Conservation (phyloP, 2,113 vertebrate genomes). For the Macquaria ambigua region DNA sequence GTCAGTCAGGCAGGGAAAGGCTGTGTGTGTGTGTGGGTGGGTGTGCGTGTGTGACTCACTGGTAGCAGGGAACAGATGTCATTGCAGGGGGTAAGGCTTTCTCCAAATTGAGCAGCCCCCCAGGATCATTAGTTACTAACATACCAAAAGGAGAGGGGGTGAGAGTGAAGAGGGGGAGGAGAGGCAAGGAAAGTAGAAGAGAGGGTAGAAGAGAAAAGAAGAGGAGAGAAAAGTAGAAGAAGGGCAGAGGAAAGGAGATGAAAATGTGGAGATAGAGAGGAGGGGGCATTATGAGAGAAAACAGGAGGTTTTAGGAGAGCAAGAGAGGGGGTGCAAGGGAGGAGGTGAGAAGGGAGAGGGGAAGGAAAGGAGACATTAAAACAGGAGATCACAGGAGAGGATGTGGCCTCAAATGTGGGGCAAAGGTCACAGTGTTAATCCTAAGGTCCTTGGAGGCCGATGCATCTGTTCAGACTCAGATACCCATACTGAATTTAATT, state of each 20-base stretch:
- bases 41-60: slow-evolving; percentile 55
- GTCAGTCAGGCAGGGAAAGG: slow-evolving; percentile 14
- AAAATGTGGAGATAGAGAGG: neutral
- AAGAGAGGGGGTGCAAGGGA: neutral
- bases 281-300: neutral
- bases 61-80: slow-evolving; percentile 78
- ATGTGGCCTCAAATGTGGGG: slow-evolving; percentile 64
- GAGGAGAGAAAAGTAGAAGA: neutral
- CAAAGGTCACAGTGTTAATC: slow-evolving; percentile 70
- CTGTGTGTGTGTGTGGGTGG: slow-evolving; percentile 42
- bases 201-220: neutral
- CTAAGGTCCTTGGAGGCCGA: slow-evolving; percentile 39
- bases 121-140: slow-evolving; percentile 70
- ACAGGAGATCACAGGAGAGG: slow-evolving; percentile 53
- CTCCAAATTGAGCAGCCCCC: slow-evolving; percentile 70
- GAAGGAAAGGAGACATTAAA: slow-evolving; percentile 41
- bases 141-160: slow-evolving; percentile 47
- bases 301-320: slow-evolving; percentile 3
- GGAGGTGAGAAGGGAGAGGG: slow-evolving; percentile 11
- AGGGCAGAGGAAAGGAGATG: neutral
- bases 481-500: slow-evolving; percentile 9
- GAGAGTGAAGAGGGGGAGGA: slow-evolving; percentile 7
- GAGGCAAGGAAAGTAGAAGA: slow-evolving; percentile 8
- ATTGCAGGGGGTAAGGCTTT: slow-evolving; percentile 74
- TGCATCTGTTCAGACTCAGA: slow-evolving; percentile 8